phyloP scores from a whole-genome alignment of 2,888 invertebrate species.

The Brachyopa scutellaris region DNA sequence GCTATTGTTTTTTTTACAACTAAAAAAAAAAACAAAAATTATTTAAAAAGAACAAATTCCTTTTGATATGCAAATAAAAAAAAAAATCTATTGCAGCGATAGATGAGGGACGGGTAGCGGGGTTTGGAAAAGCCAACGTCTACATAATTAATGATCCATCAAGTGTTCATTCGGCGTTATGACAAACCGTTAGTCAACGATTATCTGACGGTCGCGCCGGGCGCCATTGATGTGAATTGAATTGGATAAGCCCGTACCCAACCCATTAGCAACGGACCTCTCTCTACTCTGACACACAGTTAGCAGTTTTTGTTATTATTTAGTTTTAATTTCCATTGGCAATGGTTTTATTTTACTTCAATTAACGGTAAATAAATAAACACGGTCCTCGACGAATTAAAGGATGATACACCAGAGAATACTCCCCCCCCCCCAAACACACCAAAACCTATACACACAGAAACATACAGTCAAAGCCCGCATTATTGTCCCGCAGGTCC shows the following conservation, averaged over 20 bases:
- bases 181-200: conserved; percentile 26
- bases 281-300: not conserved
- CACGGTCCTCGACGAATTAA: conserved; percentile 17
- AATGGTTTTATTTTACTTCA: conserved; percentile 67
- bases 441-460: not conserved
- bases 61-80: conserved; percentile 47
- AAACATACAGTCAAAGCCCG: not conserved
- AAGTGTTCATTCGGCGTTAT: conserved; percentile 42
- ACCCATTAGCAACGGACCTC: conserved; percentile 4
- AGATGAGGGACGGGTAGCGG: too few relatives aligned
- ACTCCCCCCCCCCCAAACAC: too few relatives aligned
- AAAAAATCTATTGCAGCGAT: conserved; percentile 3
- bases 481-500: conserved; percentile 23
- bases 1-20: not conserved
- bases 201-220: not conserved
- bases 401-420: not conserved
- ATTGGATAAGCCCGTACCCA: conserved; percentile 23
- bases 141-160: conserved; percentile 28
- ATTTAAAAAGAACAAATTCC: too few relatives aligned
- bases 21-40: not conserved
- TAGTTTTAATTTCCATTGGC: conserved; percentile 60
- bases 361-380: conserved; percentile 69
- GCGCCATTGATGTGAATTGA: too few relatives aligned
- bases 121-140: conserved; percentile 36
- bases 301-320: conserved; percentile 57